These are phyloP conservation scores for Lepeophtheirus nordmannii DNA, from an alignment of 2,888 invertebrate genomes.

Conservation along the genomic window DNA sequence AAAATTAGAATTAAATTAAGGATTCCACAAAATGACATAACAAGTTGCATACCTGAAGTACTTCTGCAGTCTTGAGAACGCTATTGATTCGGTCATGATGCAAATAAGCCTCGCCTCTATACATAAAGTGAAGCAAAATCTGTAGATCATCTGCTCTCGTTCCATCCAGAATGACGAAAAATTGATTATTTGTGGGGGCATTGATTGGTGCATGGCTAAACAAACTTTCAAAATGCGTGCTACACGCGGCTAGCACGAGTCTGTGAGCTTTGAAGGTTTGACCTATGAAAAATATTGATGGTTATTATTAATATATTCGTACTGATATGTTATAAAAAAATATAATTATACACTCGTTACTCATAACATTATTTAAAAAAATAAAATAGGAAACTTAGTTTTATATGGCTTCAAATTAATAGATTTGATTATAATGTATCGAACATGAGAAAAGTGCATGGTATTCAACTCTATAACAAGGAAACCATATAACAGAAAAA, in stretches of 20 bases:
- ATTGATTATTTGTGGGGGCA: constrained; percentile 60
- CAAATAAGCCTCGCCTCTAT: constrained; percentile 82
- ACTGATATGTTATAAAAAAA: no score
- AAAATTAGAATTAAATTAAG: neutral
- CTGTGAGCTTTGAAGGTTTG: constrained; percentile 80
- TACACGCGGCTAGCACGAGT: constrained; percentile 77
- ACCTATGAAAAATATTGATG: constrained; percentile 43
- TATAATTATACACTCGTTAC: no score
- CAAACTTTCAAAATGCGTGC: constrained; percentile 77
- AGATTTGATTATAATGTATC: no score
- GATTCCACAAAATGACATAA: neutral
- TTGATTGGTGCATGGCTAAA: constrained; percentile 63
- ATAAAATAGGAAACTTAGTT: no score
- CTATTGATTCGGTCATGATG: constrained; percentile 78
- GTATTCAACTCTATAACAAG: no score
- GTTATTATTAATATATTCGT: neutral
- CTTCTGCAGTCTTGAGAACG: constrained; percentile 78
- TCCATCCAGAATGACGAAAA: constrained; percentile 66
- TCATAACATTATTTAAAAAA: no score
- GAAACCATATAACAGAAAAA: no score
- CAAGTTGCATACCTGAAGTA: constrained; percentile 54
- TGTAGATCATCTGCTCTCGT: constrained; percentile 79
- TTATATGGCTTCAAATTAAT: no score
- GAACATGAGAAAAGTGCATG: no score
- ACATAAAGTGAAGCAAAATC: constrained; percentile 79